A percentile compares a stretch with the other conserved stretches of the same genome.
Evolutionary conservation across 2,888 invertebrate genomes (phyloP).

Genomic region (Lypha dubia): DNA sequence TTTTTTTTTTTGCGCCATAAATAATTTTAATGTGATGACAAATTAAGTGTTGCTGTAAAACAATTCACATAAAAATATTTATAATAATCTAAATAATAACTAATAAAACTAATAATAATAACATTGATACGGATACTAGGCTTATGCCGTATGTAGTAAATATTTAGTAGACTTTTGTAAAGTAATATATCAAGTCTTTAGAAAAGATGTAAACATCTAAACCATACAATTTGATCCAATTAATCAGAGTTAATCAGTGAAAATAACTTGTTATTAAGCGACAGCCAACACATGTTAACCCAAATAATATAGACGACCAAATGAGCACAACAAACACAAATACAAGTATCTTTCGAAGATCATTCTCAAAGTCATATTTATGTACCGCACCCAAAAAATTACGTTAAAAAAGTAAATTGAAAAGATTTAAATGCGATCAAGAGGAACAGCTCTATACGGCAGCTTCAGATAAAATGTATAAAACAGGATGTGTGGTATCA

Average conservation of each 20-base stretch:
- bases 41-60: conserved; percentile 67
- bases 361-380: conserved; percentile 48
- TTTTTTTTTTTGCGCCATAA: conserved; percentile 9
- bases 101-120: conserved; percentile 51
- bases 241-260: conserved; percentile 72
- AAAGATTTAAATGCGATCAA: not conserved
- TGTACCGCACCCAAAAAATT: conserved; percentile 58
- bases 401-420: not conserved
- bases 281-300: conserved; percentile 73
- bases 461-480: conserved; percentile 40
- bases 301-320: conserved; percentile 70
- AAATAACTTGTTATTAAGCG: conserved; percentile 72
- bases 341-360: conserved; percentile 54
- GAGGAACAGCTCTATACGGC: conserved; percentile 21
- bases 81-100: conserved; percentile 54
- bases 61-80: conserved; percentile 59
- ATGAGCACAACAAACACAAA: conserved; percentile 61
- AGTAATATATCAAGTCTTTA: conserved; percentile 47
- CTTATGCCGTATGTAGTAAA: not conserved
- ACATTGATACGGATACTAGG: conserved; percentile 25
- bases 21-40: conserved; percentile 70
- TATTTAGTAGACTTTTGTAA: conserved; percentile 14
- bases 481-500: conserved; percentile 68
- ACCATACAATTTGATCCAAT: conserved; percentile 72
- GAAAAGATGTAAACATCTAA: conserved; percentile 66